phyloP scores from a whole-genome alignment of 2,113 vertebrate genomes.

The Antechinus flavipes region DNA sequence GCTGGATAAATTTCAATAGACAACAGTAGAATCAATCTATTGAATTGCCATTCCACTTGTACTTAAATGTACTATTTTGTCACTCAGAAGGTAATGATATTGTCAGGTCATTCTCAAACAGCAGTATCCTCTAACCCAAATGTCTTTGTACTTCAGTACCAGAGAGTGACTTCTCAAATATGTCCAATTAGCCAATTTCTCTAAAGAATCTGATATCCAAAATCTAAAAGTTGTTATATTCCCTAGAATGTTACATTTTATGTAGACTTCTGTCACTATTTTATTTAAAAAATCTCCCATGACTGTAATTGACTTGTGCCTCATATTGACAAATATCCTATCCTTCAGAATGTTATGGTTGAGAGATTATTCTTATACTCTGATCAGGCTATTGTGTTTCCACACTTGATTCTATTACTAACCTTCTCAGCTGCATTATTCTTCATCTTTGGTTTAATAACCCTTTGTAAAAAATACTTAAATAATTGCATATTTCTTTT shows the following conservation, averaged over 20 bases:
- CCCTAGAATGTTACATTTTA: not conserved
- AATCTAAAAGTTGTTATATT: not conserved
- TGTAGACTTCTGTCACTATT: not conserved
- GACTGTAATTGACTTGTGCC: not conserved
- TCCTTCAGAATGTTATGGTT: slow-evolving; percentile 21
- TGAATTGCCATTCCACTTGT: not conserved
- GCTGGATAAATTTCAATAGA: not conserved
- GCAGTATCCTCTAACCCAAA: not conserved
- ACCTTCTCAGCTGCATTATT: slow-evolving; percentile 1
- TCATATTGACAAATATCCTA: slow-evolving; percentile 5
- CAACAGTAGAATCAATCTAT: not conserved
- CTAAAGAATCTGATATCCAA: not conserved
- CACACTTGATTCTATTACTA: slow-evolving; percentile 15
- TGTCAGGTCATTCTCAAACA: not conserved
- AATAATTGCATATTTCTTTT: slow-evolving; percentile 19
- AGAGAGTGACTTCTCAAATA: slow-evolving; percentile 30
- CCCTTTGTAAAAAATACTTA: slow-evolving; percentile 30
- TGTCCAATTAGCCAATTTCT: not conserved
- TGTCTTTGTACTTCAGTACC: not conserved
- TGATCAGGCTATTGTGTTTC: not conserved
- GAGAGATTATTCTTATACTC: slow-evolving; percentile 24
- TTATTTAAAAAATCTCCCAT: not conserved
- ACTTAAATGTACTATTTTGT: not conserved
- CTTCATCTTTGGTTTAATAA: slow-evolving; percentile 46
- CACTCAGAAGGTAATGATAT: not conserved